Conservation (phyloP, 2,888 invertebrate species). For the Pseudococcus jackbeardsleyi region DNA sequence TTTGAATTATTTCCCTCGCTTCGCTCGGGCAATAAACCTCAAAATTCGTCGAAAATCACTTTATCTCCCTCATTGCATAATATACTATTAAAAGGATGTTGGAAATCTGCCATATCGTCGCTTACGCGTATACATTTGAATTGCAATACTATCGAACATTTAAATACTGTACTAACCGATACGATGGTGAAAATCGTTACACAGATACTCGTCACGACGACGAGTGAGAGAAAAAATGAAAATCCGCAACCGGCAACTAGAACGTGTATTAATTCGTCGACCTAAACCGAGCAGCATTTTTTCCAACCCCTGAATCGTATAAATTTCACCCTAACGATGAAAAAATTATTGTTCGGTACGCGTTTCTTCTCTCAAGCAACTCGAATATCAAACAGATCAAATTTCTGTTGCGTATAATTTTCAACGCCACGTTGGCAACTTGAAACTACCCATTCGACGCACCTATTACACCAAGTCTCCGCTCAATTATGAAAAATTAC, state of each 20-base stretch:
- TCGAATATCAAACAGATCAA: slow-evolving; percentile 21
- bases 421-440: background rate
- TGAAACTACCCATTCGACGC: background rate
- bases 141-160: slow-evolving; percentile 47
- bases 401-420: background rate
- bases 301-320: slow-evolving; percentile 48
- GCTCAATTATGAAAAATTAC: slow-evolving; percentile 15
- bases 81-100: slow-evolving; percentile 58
- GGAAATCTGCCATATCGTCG: slow-evolving; percentile 49
- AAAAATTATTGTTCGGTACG: slow-evolving; percentile 33
- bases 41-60: no score
- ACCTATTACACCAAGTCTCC: background rate
- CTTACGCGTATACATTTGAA: background rate
- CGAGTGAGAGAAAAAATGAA: background rate
- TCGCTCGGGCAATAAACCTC: no score
- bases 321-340: slow-evolving; percentile 44
- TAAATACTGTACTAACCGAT: background rate
- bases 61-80: no score
- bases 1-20: no score
- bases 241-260: no score
- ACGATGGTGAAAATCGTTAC: background rate
- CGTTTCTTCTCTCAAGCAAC: background rate
- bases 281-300: background rate
- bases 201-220: background rate
- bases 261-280: background rate